Percentiles rank a stretch among this genome's conserved stretches.
These are phyloP conservation scores for Dermatemys mawii DNA, from an alignment of 2,113 vertebrate species.

Conservation along the genomic window DNA sequence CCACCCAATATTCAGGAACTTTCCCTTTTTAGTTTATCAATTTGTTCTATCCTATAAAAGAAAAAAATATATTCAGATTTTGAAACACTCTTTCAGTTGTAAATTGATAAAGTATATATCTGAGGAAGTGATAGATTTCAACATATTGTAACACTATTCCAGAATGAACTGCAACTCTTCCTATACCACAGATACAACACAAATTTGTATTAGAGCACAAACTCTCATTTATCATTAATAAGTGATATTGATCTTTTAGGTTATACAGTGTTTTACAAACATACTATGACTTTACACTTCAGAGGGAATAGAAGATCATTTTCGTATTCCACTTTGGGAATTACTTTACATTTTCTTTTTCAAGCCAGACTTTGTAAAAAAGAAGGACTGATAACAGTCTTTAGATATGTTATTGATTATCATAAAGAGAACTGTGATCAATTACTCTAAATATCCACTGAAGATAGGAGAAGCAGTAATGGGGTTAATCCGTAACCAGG, in stretches of 20 bases:
- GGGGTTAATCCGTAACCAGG: not conserved
- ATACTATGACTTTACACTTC: not conserved
- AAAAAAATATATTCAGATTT: not conserved
- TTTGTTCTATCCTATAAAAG: not conserved
- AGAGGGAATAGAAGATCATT: not conserved
- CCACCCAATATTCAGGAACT: not conserved
- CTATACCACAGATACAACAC: not conserved
- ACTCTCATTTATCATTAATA: not conserved
- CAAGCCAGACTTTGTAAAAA: not conserved
- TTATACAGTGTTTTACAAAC: not conserved
- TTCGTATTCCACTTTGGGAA: not conserved
- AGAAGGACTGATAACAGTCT: not conserved
- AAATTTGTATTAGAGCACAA: not conserved
- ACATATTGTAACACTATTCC: not conserved
- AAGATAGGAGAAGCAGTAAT: not conserved
- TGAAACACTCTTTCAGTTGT: not conserved
- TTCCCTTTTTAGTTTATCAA: not conserved
- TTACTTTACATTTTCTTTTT: not conserved
- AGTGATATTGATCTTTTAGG: not conserved
- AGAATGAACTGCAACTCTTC: not conserved
- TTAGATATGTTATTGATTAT: not conserved
- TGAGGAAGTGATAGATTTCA: not conserved
- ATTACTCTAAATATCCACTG: not conserved
- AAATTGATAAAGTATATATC: not conserved
- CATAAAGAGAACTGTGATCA: not conserved